Evolutionary conservation across 2,797 vertebrate genomes (phyloP).

Genomic region (Xerus rutilus): DNA sequence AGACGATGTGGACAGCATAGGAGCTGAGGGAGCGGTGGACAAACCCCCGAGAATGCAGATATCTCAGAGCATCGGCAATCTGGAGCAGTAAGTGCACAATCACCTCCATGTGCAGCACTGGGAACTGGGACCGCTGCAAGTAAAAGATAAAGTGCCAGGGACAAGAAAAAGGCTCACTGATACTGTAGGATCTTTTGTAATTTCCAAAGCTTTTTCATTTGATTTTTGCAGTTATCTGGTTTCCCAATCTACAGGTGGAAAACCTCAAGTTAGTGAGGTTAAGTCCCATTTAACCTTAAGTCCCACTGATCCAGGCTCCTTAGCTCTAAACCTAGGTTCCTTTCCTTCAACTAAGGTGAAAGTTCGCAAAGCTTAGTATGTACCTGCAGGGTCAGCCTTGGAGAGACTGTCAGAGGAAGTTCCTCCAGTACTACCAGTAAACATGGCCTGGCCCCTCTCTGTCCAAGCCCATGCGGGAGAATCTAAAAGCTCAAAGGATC

Average conservation of each 20-base stretch:
- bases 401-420: neutral
- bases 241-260: neutral
- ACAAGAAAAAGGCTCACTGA: neutral
- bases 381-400: no score
- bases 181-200: neutral
- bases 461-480: neutral
- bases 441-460: neutral
- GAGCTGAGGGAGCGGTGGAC: slow-evolving; percentile 89
- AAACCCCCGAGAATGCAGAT: slow-evolving; percentile 87
- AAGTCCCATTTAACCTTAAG: neutral
- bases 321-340: neutral
- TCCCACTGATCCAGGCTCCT: neutral
- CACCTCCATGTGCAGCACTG: slow-evolving; percentile 86
- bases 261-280: neutral
- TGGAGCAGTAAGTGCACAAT: slow-evolving; percentile 88
- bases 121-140: slow-evolving; percentile 87
- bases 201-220: slow-evolving; percentile 6
- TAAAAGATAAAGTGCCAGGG: neutral
- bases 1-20: slow-evolving; percentile 87
- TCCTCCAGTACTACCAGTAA: neutral
- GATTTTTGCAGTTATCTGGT: neutral
- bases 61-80: slow-evolving; percentile 84
- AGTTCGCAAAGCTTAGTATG: neutral
- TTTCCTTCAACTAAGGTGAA: slow-evolving; percentile 9
- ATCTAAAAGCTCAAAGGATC: neutral